These are phyloP conservation scores for Tholera decimalis DNA, from an alignment of 2,888 invertebrate genomes.

Conservation along the genomic window DNA sequence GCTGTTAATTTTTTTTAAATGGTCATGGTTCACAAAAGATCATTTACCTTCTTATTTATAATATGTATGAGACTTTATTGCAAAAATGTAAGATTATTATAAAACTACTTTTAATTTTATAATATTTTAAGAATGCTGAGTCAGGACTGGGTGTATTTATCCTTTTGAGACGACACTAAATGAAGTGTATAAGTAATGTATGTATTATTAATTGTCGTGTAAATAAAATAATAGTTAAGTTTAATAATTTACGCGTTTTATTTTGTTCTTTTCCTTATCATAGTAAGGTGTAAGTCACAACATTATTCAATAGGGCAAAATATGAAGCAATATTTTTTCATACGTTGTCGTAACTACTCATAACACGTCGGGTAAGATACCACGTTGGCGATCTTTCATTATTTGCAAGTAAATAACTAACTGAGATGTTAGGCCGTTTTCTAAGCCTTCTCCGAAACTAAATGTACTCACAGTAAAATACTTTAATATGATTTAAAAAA, in stretches of 20 bases:
- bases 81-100: constrained; percentile 2
- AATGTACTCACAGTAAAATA: too few relatives aligned
- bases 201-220: constrained; percentile 63
- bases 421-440: too few relatives aligned
- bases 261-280: neutral
- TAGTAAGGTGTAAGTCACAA: too few relatives aligned
- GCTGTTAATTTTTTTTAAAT: neutral
- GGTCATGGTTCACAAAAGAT: constrained; percentile 15
- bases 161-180: constrained; percentile 21
- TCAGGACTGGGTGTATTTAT: constrained; percentile 44
- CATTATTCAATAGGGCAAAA: too few relatives aligned
- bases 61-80: constrained; percentile 4
- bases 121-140: constrained; percentile 17
- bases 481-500: too few relatives aligned
- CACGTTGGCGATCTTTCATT: too few relatives aligned
- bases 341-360: too few relatives aligned
- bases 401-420: too few relatives aligned
- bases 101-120: constrained; percentile 11
- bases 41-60: constrained; percentile 16
- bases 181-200: constrained; percentile 22
- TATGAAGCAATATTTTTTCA: too few relatives aligned
- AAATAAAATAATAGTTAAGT: constrained; percentile 71
- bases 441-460: too few relatives aligned
- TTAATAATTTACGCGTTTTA: constrained; percentile 44
- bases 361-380: too few relatives aligned